Evolutionary conservation across 2,797 vertebrate species (phyloP), one percentile per base, ranked within the genome.

Genomic region (Notoglanidium macrostoma): DNA sequence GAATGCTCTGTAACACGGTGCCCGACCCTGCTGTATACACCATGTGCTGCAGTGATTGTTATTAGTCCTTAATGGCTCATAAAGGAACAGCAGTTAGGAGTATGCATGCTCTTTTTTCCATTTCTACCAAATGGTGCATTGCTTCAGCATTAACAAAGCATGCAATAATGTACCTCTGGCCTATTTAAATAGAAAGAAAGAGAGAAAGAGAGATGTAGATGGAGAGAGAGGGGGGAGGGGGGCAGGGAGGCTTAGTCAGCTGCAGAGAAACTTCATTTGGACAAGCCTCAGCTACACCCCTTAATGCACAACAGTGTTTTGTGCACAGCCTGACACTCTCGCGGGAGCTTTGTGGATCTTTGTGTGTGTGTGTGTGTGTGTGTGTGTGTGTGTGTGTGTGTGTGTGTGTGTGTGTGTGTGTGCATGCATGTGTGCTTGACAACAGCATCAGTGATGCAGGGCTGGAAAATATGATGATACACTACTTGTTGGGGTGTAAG

Each of bases 231-330:
- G 17, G 17, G n/a, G 3, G 5, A 23, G 15, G 35, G 40, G 26
- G 40, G 0, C 12, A 2, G 12, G 78, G 7, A n/a, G 85, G 59
- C 74, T 72, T 84, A 84, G 77, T 86, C 67, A 40, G 55, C 76
- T 65, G 40, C 12, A 82, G 23, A 78, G 40, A 82, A 65, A 92
- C 91, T 89, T 90, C 83, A 85, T 85, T 88, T 92, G 82, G 86
- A 85, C 89, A 91, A 94, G 85, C 90, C 74, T 49, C 87, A 93
- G 92, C 94, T 93, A 95, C 89, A 92, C 89, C 88, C 90, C 90
- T 92, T 93, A 94, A 93, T 94, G 92, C 92, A 93, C 86, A 86
- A 89, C 84, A 87, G 86, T 65, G 87, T 89, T 92, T 89, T 89
- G 90, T 90, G 92, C 91, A 93, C 91, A 94, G 92, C 87, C 90